phyloP scores from a whole-genome alignment of 2,113 vertebrate species.

The Callionymus lyra region DNA sequence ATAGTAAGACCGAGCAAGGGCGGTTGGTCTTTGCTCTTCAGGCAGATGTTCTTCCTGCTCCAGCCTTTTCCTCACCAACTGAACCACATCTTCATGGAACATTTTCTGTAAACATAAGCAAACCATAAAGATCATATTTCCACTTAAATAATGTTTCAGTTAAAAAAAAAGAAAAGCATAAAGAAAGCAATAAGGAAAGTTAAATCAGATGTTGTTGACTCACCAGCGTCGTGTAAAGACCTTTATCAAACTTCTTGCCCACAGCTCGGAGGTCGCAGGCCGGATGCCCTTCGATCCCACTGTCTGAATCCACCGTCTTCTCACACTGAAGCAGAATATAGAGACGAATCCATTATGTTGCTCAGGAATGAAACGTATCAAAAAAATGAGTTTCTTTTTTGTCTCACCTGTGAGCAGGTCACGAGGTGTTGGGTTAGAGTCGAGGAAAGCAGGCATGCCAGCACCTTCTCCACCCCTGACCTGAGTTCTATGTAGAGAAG shows the following conservation, averaged over 20 bases:
- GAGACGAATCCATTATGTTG: too few species aligned
- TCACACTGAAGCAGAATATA: slow-evolving; percentile 60
- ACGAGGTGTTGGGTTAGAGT: slow-evolving; percentile 73
- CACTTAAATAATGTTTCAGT: not conserved
- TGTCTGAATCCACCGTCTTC: slow-evolving; percentile 45
- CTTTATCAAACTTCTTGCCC: slow-evolving; percentile 77
- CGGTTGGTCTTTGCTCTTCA: slow-evolving; percentile 64
- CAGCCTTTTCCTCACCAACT: slow-evolving; percentile 60
- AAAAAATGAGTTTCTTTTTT: not conserved
- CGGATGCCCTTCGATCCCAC: slow-evolving; percentile 44
- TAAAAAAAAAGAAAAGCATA: not conserved
- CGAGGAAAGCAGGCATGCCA: slow-evolving; percentile 76
- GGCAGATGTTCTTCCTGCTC: slow-evolving; percentile 62
- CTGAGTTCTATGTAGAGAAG: slow-evolving; percentile 75
- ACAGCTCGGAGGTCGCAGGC: slow-evolving; percentile 77
- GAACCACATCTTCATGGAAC: slow-evolving; percentile 73
- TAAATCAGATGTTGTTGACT: slow-evolving; percentile 27
- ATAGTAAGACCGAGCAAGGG: slow-evolving; percentile 69
- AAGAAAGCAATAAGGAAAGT: not conserved
- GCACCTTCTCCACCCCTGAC: slow-evolving; percentile 77
- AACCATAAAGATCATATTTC: not conserved
- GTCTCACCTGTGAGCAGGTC: slow-evolving; percentile 72
- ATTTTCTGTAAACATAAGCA: slow-evolving; percentile 54
- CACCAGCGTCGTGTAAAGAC: slow-evolving; percentile 79
- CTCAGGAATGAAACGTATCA: too few species aligned